Evolutionary conservation across 2,113 vertebrate species (phyloP), one percentile per base, ranked within the genome.

Genomic region (Oreamnos americanus): DNA sequence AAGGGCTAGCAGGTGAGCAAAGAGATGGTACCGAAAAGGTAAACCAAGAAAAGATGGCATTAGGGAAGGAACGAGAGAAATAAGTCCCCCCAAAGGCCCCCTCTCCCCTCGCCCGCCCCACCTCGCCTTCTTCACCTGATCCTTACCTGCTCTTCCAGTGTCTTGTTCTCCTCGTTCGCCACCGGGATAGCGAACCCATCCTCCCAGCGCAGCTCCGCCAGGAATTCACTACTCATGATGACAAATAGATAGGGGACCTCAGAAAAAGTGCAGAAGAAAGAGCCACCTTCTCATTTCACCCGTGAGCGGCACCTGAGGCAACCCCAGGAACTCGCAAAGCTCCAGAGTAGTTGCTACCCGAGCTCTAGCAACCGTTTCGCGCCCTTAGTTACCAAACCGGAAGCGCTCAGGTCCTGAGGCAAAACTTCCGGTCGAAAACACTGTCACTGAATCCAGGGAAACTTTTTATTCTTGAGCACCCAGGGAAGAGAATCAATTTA

Each of bases 201-300:
- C 57, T 99, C 99, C 99, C 99, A 99, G 14, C 94, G 98, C 13
- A 99, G 71, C 85, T 99, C 99, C 5, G 98, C 96, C 92, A 99
- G 97, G 43, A 99, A 7, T 7, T 43, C 83, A 25, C 60, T 89
- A 14, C 82, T 98, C 99, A 98, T 99, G 95, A 9, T 53, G 30
- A 53, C 79, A 15, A 16, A 51, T 4, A 0, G 13, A 16, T 14
- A 5, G 30, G 14, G 9, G 57, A 23, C 6, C 13, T 13, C 8
- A 6, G 57, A 26, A 5, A 21, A 10, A 2, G 10, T 7, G 25
- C 6, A 36, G 14, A 58, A 33, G 14, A 47, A 67, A 78, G 62
- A 47, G 1, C 39, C 2, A 36, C 49, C 9, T 60, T 47, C 30
- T 3, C 4, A 17, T 19, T 15, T 0, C 5, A 47, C 15, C 8